A percentile compares a stretch with the other conserved stretches of the same genome.
Conservation (phyloP, 2,888 invertebrate genomes). For the Nomada hirtipes region DNA sequence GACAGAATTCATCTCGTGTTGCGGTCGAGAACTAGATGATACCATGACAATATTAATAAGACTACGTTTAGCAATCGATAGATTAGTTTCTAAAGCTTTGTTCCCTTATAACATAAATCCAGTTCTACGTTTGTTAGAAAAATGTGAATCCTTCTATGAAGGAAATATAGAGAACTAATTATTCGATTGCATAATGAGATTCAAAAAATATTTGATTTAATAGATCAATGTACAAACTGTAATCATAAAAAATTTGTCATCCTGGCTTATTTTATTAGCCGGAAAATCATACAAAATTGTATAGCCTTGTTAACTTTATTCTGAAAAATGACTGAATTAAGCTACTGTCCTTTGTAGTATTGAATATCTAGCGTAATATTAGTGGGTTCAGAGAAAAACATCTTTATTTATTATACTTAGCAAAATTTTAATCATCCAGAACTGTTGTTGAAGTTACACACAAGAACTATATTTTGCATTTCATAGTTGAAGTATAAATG, state of each 20-base stretch:
- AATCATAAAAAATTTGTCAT: conserved; percentile 42
- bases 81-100: conserved; percentile 92
- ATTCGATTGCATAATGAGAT: conserved; percentile 47
- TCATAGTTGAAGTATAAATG: conserved; percentile 58
- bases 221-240: conserved; percentile 65
- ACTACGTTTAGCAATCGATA: conserved; percentile 91
- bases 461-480: conserved; percentile 39
- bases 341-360: conserved; percentile 39
- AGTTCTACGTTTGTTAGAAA: conserved; percentile 92
- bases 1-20: conserved; percentile 92
- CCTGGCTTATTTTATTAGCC: conserved; percentile 51
- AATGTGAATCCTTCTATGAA: conserved; percentile 94
- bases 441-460: conserved; percentile 35
- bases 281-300: conserved; percentile 58
- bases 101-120: conserved; percentile 97
- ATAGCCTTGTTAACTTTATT: conserved; percentile 58
- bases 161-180: conserved; percentile 92
- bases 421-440: conserved; percentile 52
- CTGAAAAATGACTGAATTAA: conserved; percentile 56
- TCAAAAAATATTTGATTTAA: conserved; percentile 41
- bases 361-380: conserved; percentile 50
- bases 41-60: conserved; percentile 94
- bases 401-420: conserved; percentile 69
- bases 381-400: conserved; percentile 35
- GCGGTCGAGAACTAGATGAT: conserved; percentile 90